Conservation (phyloP, 2,888 invertebrate genomes). For the Lingula anatina region DNA sequence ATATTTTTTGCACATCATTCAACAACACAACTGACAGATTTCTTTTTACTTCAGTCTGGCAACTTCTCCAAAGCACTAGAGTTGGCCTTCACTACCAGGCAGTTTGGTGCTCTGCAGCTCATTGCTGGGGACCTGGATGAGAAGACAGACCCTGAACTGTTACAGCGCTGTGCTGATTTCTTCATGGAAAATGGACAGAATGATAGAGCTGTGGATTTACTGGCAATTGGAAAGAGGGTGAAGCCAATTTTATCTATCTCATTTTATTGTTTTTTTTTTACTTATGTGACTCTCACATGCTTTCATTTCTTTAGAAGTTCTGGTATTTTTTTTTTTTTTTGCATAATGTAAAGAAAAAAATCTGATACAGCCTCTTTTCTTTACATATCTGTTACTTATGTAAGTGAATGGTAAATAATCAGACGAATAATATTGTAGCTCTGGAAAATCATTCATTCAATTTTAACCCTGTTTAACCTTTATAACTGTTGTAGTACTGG, state of each 20-base stretch:
- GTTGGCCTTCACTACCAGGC: constrained; percentile 79
- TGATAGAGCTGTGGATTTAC: constrained; percentile 87
- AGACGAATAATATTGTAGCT: no score
- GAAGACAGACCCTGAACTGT: constrained; percentile 79
- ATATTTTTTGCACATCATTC: background rate
- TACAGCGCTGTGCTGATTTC: constrained; percentile 82
- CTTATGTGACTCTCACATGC: no score
- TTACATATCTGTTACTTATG: no score
- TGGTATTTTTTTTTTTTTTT: no score
- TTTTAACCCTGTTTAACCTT: no score
- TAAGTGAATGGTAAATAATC: no score
- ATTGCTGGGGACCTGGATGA: constrained; percentile 83
- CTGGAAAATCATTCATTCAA: no score
- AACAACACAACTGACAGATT: no score
- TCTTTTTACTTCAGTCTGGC: constrained; percentile 51
- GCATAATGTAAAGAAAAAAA: no score
- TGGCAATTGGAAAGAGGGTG: constrained; percentile 86
- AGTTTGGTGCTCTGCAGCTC: constrained; percentile 83
- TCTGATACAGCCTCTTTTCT: no score
- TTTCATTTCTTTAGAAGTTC: no score
- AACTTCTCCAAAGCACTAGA: constrained; percentile 84
- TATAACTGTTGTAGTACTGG: constrained; percentile 68
- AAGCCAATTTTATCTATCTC: no score
- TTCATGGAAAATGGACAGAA: constrained; percentile 79
- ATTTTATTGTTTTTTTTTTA: background rate